Conservation (phyloP, 2,797 vertebrate genomes). For the Channallabes apus region DNA sequence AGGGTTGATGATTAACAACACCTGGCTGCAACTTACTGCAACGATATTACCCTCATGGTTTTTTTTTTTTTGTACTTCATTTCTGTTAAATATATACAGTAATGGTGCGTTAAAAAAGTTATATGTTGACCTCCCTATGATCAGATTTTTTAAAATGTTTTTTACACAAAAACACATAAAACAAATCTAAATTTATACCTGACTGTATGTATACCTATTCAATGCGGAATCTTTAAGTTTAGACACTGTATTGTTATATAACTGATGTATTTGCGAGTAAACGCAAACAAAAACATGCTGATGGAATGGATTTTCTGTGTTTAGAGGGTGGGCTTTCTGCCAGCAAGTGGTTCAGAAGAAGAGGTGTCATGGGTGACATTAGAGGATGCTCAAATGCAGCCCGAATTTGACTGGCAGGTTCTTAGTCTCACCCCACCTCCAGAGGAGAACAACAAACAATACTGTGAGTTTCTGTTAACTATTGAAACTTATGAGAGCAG, state of each 20-base stretch:
- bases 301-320: slow-evolving; percentile 37
- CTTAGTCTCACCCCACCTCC: slow-evolving; percentile 81
- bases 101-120: no score
- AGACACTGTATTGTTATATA: neutral
- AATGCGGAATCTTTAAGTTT: neutral
- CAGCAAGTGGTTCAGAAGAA: slow-evolving; percentile 72
- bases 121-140: no score
- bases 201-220: neutral
- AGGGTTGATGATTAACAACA: no score
- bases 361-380: slow-evolving; percentile 84
- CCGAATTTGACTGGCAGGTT: slow-evolving; percentile 84
- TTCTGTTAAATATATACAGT: no score
- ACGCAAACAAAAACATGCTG: neutral
- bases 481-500: neutral
- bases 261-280: neutral
- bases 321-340: slow-evolving; percentile 90
- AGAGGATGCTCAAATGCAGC: slow-evolving; percentile 76
- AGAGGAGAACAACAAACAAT: slow-evolving; percentile 85
- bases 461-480: slow-evolving; percentile 74
- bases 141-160: no score
- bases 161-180: no score
- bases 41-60: no score
- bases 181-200: no score
- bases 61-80: no score
- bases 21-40: no score